Conservation (phyloP, 2,888 invertebrate species). For the Dromius quadrimaculatus region DNA sequence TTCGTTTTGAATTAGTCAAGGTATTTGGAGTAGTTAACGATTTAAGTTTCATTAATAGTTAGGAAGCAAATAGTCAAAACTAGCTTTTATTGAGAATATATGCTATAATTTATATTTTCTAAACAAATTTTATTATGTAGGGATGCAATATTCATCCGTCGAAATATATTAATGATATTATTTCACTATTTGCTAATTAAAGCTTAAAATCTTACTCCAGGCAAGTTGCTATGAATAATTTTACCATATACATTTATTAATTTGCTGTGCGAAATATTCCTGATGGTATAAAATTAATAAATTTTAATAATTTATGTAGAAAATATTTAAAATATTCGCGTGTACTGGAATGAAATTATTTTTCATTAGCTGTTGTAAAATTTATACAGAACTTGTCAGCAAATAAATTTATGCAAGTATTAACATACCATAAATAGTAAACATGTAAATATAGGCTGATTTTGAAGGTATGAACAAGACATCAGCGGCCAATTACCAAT, state of each 20-base stretch:
- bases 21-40: conserved; percentile 3
- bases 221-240: conserved; percentile 30
- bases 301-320: conserved; percentile 27
- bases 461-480: too few species aligned
- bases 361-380: conserved; percentile 9
- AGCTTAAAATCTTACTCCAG: conserved; percentile 27
- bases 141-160: conserved; percentile 13
- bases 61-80: neutral
- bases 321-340: conserved; percentile 27
- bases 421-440: too few species aligned
- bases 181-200: conserved; percentile 35
- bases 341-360: conserved; percentile 21
- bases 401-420: too few species aligned
- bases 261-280: conserved; percentile 19
- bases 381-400: conserved; percentile 18
- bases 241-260: conserved; percentile 39
- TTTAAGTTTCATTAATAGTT: conserved; percentile 1
- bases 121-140: neutral
- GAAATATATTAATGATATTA: conserved; percentile 30
- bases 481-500: too few species aligned
- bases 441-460: too few species aligned
- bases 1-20: conserved; percentile 25
- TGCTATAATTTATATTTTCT: neutral
- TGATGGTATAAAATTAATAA: conserved; percentile 29
- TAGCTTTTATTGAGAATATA: neutral